Evolutionary conservation across 2,888 invertebrate genomes (phyloP).

Genomic region (Brenthis hecate): DNA sequence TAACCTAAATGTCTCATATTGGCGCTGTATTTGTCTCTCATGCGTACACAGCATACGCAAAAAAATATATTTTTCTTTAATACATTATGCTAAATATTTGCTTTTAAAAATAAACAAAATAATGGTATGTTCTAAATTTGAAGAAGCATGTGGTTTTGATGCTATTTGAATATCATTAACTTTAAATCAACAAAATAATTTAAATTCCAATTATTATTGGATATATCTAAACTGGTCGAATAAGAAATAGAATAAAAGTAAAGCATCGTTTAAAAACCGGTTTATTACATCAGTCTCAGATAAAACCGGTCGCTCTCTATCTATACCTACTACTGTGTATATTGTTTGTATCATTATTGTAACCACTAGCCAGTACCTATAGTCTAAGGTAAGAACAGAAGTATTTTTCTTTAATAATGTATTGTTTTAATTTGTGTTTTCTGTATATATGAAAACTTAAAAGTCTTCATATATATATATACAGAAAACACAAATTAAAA

Average conservation of each 20-base stretch:
- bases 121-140: too few relatives aligned
- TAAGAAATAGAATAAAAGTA: conserved; percentile 9
- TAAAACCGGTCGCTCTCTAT: not conserved
- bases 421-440: too few relatives aligned
- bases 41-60: conserved; percentile 18
- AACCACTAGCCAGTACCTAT: too few relatives aligned
- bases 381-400: too few relatives aligned
- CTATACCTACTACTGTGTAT: conserved; percentile 4
- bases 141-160: conserved; percentile 1
- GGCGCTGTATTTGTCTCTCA: conserved; percentile 50
- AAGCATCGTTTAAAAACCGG: not conserved
- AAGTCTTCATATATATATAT: too few relatives aligned
- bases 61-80: conserved; percentile 45
- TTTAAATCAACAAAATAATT: conserved; percentile 4
- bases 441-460: too few relatives aligned
- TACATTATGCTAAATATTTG: not conserved
- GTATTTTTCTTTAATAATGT: too few relatives aligned
- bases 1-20: conserved; percentile 67
- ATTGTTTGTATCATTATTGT: not conserved
- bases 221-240: not conserved
- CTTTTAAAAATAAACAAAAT: not conserved
- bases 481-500: too few relatives aligned
- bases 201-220: not conserved
- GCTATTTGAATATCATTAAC: not conserved
- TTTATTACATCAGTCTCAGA: conserved; percentile 8